Conservation (phyloP, 2,888 invertebrate species). For the Nomada fabriciana region DNA sequence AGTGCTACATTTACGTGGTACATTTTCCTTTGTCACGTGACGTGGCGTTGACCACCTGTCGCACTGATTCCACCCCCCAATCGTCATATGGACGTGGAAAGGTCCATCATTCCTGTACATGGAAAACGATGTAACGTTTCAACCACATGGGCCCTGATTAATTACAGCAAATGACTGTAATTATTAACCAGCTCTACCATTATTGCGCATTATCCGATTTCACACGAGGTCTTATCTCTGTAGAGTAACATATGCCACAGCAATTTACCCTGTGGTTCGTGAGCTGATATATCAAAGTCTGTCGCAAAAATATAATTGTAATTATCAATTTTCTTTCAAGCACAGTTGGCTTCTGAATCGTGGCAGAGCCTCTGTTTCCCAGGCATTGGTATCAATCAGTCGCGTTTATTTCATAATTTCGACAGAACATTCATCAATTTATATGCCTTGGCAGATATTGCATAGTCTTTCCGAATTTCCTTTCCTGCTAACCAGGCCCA, state of each 20-base stretch:
- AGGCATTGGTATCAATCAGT: no score
- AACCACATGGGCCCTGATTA: slow-evolving; percentile 56
- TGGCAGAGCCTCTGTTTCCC: no score
- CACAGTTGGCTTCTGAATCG: no score
- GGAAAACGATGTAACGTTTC: slow-evolving; percentile 22
- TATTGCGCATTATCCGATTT: slow-evolving; percentile 47
- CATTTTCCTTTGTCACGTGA: slow-evolving; percentile 3
- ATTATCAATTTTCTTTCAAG: slow-evolving; percentile 7
- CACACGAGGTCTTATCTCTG: slow-evolving; percentile 46
- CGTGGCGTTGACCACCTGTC: slow-evolving; percentile 51
- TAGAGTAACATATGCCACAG: slow-evolving; percentile 39
- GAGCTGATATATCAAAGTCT: slow-evolving; percentile 16
- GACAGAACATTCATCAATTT: no score
- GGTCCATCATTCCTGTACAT: slow-evolving; percentile 9
- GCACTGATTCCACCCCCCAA: slow-evolving; percentile 51
- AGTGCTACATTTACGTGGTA: not conserved
- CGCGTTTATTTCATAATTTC: no score
- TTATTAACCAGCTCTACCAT: slow-evolving; percentile 49
- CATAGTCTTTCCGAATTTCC: no score
- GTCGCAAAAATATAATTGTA: not conserved
- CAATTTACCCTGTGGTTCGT: slow-evolving; percentile 30
- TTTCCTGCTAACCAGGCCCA: no score
- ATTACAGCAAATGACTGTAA: slow-evolving; percentile 64
- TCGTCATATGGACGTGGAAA: slow-evolving; percentile 39
- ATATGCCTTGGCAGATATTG: no score